These are phyloP conservation scores for Channa maculata DNA, from an alignment of 2,113 vertebrate species.

Conservation along the genomic window DNA sequence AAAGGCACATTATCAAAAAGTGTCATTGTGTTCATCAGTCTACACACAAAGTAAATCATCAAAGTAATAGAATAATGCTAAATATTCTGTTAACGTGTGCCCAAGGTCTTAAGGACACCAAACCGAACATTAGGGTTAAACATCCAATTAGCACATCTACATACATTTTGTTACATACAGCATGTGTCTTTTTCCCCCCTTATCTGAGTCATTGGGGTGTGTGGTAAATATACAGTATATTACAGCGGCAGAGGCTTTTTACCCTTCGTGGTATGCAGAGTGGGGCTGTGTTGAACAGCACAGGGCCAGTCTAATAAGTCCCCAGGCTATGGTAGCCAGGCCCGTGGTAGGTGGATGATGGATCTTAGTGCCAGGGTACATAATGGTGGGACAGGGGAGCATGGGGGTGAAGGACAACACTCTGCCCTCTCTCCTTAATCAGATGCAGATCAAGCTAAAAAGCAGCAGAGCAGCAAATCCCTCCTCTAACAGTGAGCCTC, in stretches of 20 bases:
- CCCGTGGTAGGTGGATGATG: constrained; percentile 82
- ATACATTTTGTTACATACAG: neutral
- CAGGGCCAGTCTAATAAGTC: constrained; percentile 77
- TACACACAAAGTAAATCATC: too few species aligned
- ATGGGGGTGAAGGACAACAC: constrained; percentile 96
- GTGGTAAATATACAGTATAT: constrained; percentile 55
- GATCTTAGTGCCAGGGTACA: constrained; percentile 82
- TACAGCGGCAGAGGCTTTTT: constrained; percentile 22
- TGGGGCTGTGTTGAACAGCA: constrained; percentile 61
- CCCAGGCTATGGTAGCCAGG: constrained; percentile 74
- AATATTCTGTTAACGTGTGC: too few species aligned
- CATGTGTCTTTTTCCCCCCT: constrained; percentile 5
- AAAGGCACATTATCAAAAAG: too few species aligned
- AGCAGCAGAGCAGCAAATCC: constrained; percentile 98
- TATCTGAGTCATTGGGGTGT: constrained; percentile 38
- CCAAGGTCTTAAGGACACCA: too few species aligned
- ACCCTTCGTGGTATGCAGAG: constrained; percentile 67
- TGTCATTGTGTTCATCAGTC: too few species aligned
- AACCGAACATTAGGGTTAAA: too few species aligned
- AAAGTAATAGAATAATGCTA: too few species aligned
- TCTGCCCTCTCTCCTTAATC: constrained; percentile 88
- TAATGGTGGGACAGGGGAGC: constrained; percentile 87
- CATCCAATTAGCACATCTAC: neutral
- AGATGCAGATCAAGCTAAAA: constrained; percentile 97
- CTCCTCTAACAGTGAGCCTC: constrained; percentile 84